Evolutionary conservation across 30 jellyfish, hydroid and myxozoan genomes (phyloP).

Genomic region (Clytia hemisphaerica): DNA sequence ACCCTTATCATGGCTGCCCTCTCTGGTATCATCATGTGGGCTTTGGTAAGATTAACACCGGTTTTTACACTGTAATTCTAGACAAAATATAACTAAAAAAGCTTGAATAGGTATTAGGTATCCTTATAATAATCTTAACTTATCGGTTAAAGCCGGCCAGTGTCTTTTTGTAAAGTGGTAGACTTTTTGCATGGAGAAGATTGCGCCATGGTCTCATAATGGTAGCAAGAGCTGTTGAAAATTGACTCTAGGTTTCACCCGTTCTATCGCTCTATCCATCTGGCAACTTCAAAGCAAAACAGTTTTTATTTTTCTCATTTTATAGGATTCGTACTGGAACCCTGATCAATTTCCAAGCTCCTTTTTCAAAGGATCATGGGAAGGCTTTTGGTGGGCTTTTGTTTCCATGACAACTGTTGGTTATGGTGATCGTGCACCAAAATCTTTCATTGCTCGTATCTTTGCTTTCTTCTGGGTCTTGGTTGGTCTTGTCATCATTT

Average conservation of each 20-base stretch:
- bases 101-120: too few relatives aligned
- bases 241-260: not conserved
- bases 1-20: conserved; percentile 97
- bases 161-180: too few relatives aligned
- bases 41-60: conserved; percentile 88
- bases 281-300: not conserved
- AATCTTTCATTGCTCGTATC: conserved; percentile 89
- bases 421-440: conserved; percentile 99
- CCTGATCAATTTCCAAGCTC: conserved; percentile 98
- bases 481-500: conserved; percentile 89
- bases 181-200: not conserved
- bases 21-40: conserved; percentile 99
- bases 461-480: conserved; percentile 97
- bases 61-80: too few relatives aligned
- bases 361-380: conserved; percentile 98
- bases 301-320: not conserved
- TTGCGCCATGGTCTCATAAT: not conserved
- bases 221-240: not conserved
- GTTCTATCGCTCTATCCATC: not conserved
- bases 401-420: conserved; percentile 99
- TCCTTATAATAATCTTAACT: too few relatives aligned
- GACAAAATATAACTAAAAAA: too few relatives aligned
- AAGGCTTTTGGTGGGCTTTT: conserved; percentile 99
- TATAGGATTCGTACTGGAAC: conserved; percentile 95
- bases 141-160: too few relatives aligned